Percentiles rank a stretch among this genome's conserved stretches.
phyloP scores from a whole-genome alignment of 1,140 invertebrate genomes.

The Conopomorpha cramerella region DNA sequence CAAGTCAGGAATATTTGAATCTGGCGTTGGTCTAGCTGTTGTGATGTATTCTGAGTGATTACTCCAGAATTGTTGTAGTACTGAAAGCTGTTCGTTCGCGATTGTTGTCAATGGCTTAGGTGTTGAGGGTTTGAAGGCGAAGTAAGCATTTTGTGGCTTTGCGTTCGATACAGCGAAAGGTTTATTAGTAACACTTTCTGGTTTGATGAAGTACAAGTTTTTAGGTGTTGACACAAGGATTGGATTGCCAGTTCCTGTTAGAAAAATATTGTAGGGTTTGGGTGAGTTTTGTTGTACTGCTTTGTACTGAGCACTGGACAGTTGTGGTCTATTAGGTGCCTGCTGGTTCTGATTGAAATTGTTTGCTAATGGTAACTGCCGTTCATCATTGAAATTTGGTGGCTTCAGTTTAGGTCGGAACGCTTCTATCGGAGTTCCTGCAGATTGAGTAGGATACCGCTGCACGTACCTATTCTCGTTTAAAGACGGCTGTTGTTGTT shows the following conservation, averaged over 20 bases:
- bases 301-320: too few relatives aligned
- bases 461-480: too few relatives aligned
- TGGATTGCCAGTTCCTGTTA: constrained; percentile 18
- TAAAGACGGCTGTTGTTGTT: too few relatives aligned
- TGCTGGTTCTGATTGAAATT: constrained; percentile 32
- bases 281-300: too few relatives aligned
- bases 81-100: constrained; percentile 29
- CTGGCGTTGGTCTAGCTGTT: constrained; percentile 17
- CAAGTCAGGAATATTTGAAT: constrained; percentile 16
- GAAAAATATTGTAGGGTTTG: constrained; percentile 22
- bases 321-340: too few relatives aligned
- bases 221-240: constrained; percentile 20
- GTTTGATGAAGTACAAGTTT: constrained; percentile 18
- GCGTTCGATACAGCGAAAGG: constrained; percentile 23
- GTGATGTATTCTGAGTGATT: too few relatives aligned
- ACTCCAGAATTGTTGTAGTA: constrained; percentile 38
- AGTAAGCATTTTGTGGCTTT: constrained; percentile 19
- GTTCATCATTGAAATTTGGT: constrained; percentile 44
- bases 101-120: constrained; percentile 28
- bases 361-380: constrained; percentile 31
- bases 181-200: constrained; percentile 19
- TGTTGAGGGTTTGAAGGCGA: constrained; percentile 23
- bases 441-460: too few relatives aligned
- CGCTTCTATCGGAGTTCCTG: constrained; percentile 14
- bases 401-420: constrained; percentile 27